Base-by-base conservation (phyloP, 2,113 vertebrate species). In the Hyperopisus bebe region DNA sequence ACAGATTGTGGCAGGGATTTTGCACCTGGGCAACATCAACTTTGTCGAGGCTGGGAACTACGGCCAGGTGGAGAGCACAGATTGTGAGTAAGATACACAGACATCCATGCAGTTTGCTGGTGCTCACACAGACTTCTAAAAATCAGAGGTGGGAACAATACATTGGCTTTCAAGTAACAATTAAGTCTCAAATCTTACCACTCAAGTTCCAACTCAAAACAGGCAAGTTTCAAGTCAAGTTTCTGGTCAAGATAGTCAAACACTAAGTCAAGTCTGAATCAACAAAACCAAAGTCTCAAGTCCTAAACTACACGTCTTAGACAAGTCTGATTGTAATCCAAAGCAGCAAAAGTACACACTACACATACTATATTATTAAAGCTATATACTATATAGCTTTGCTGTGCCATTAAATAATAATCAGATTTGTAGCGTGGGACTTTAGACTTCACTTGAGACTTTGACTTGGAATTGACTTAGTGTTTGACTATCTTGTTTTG, bases 41-140 rank as follows among this genome's bases (percentile, higher is more conserved):
- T 99, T 99, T 92, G 92, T 96, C 1, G 98, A 99, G 90, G 96
- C 96, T 0, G 98, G 98, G n/a, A 99, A 99, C 93, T 99, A 99
- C 0, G 98, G 97, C 1, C 95, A 92, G 46, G 97, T 99, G 95
- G 98, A 99, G 88, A 98, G 95, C 19, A 53, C 91, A 0, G 98
- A 98, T 94, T 93, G 98, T 99, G 94, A 99, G 98, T 98, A 55
- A 53, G 5, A 88, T 8, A 5, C 90, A 21, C 27, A 51, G 39
- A 35, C 7, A 8, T 5, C 74, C 44, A 88, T 44, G 4, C 4
- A 48, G 51, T 58, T 4, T 50, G 7, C 24, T 88, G n/a, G 11
- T 9, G 42, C 35, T 39, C 21, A 21, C 42, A 82, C 10, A 31
- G n/a, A n/a, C 42, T 66, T 66, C 24, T 27, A 27, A 11, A 66